These are phyloP conservation scores for Scaptomyza tumidula DNA, from an alignment of 2,888 invertebrate species.

Conservation along the genomic window DNA sequence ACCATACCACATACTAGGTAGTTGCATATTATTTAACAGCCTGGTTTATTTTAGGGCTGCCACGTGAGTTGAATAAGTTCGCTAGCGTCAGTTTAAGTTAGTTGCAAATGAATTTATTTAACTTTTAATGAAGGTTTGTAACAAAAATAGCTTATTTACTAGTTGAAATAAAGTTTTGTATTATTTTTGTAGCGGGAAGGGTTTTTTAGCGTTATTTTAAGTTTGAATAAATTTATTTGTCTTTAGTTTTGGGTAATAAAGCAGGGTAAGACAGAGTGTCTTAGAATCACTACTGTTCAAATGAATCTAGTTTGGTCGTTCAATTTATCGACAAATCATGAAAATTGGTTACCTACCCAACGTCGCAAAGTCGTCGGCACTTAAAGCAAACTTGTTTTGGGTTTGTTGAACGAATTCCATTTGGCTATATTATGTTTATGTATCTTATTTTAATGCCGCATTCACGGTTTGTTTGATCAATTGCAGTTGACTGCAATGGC, in stretches of 20 bases:
- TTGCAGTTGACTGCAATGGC: constrained; percentile 45
- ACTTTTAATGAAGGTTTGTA: too few relatives aligned
- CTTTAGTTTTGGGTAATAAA: not conserved
- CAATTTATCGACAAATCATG: constrained; percentile 78
- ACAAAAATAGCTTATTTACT: too few relatives aligned
- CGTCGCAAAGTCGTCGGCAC: constrained; percentile 22
- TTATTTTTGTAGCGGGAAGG: too few relatives aligned
- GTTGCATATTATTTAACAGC: not conserved
- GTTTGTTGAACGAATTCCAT: constrained; percentile 9
- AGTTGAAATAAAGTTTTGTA: too few relatives aligned
- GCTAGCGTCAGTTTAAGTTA: not conserved
- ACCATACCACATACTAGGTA: not conserved
- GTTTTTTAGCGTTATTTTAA: too few relatives aligned
- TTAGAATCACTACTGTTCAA: not conserved
- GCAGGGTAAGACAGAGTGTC: constrained; percentile 27
- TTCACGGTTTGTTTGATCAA: constrained; percentile 80
- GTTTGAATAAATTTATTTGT: too few relatives aligned
- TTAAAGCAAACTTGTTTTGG: constrained; percentile 10
- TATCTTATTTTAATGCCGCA: constrained; percentile 47
- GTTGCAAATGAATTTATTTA: not conserved
- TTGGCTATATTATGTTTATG: constrained; percentile 53
- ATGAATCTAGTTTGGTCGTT: constrained; percentile 8
- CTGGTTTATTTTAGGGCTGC: not conserved
- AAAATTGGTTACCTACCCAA: constrained; percentile 68
- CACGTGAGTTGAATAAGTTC: not conserved